Percentiles rank a stretch among this genome's conserved stretches.
phyloP scores from a whole-genome alignment of 2,797 vertebrate genomes.

The Malurus splendens region DNA sequence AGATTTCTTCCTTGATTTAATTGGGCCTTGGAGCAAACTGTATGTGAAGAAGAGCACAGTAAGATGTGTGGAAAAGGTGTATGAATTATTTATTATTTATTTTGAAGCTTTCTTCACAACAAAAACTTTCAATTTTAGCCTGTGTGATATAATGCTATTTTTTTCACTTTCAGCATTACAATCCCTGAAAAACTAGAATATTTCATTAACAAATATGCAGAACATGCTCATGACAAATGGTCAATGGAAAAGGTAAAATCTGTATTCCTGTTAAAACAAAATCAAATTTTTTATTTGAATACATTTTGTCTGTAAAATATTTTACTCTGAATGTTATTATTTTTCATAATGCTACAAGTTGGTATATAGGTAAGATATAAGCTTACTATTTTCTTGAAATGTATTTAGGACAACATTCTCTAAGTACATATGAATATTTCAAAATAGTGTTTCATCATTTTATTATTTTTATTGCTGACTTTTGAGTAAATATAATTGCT shows the following conservation, averaged over 20 bases:
- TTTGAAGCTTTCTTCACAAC: neutral
- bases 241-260: slow-evolving; percentile 91
- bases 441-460: neutral
- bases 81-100: neutral
- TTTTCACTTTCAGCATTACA: slow-evolving; percentile 75
- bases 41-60: neutral
- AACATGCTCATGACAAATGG: slow-evolving; percentile 93
- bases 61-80: neutral
- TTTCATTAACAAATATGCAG: slow-evolving; percentile 91
- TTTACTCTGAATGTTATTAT: neutral
- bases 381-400: neutral
- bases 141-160: neutral
- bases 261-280: neutral
- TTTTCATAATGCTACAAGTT: neutral
- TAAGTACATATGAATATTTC: neutral
- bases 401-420: neutral
- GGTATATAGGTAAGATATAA: neutral
- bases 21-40: neutral
- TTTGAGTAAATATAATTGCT: neutral
- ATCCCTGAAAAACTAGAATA: slow-evolving; percentile 92
- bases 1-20: neutral
- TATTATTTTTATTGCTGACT: neutral
- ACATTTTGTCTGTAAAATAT: neutral
- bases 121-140: neutral
- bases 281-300: neutral